These are phyloP conservation scores for Numenius arquata DNA, from an alignment of 2,113 vertebrate species.

Conservation along the genomic window DNA sequence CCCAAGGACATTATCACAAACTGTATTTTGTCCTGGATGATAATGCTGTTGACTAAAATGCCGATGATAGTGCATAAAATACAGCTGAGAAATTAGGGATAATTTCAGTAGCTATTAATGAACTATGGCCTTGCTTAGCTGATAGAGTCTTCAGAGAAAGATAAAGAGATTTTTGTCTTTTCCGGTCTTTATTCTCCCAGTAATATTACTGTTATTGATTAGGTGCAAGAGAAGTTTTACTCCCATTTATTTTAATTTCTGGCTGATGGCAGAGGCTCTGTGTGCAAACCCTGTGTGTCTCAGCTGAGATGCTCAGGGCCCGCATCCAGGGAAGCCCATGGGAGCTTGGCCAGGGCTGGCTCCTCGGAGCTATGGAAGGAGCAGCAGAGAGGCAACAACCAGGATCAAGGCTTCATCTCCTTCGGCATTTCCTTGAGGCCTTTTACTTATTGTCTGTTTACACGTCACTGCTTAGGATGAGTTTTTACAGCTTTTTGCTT, in stretches of 20 bases:
- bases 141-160: neutral
- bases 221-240: neutral
- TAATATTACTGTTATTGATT: neutral
- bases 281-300: neutral
- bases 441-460: neutral
- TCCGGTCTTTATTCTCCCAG: neutral
- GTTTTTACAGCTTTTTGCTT: neutral
- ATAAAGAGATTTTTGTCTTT: neutral
- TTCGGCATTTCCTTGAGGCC: neutral
- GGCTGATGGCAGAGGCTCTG: neutral
- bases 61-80: neutral
- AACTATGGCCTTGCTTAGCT: neutral
- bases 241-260: neutral
- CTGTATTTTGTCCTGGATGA: neutral
- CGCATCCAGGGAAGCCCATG: rapidly evolving
- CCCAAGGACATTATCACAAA: neutral
- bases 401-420: neutral
- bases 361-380: neutral
- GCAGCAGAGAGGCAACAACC: neutral
- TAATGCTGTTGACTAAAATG: neutral
- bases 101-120: neutral
- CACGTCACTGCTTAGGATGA: neutral
- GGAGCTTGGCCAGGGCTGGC: neutral
- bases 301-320: neutral
- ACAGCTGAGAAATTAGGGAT: neutral